These are phyloP conservation scores for Drosophila serrata DNA, from an alignment of 1,140 invertebrate species.

Conservation along the genomic window DNA sequence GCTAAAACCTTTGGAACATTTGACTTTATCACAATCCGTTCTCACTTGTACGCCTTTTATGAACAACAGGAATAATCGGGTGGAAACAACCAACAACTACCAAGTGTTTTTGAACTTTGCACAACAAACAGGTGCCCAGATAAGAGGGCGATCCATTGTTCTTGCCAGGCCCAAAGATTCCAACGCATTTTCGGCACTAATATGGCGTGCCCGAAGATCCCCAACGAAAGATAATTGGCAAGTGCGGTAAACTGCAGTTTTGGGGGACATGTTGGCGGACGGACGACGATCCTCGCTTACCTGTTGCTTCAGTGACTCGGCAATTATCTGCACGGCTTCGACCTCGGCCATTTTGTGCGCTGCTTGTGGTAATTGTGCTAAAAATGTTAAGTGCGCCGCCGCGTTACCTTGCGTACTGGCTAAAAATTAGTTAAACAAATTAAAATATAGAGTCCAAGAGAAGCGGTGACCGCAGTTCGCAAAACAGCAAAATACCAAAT, in stretches of 20 bases:
- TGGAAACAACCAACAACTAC: slow-evolving; percentile 49
- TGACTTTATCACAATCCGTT: slow-evolving; percentile 67
- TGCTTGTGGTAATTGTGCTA: slow-evolving; percentile 49
- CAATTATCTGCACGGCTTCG: slow-evolving; percentile 91
- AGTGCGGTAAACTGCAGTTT: slow-evolving; percentile 42
- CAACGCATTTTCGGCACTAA: slow-evolving; percentile 10
- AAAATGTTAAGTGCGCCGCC: slow-evolving; percentile 40
- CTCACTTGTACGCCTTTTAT: slow-evolving; percentile 36
- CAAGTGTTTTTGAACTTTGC: slow-evolving; percentile 77
- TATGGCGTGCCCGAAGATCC: background rate
- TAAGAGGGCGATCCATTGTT: slow-evolving; percentile 56
- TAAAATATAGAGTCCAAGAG: slow-evolving; percentile 11
- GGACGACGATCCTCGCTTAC: slow-evolving; percentile 85
- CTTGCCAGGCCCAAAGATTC: slow-evolving; percentile 17
- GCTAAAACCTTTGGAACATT: slow-evolving; percentile 66
- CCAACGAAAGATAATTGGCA: slow-evolving; percentile 2
- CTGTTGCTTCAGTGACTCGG: slow-evolving; percentile 91
- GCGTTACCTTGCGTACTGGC: slow-evolving; percentile 45
- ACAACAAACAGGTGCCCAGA: slow-evolving; percentile 77
- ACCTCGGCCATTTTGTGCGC: slow-evolving; percentile 87
- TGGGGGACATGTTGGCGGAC: slow-evolving; percentile 9
- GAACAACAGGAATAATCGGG: slow-evolving; percentile 44
- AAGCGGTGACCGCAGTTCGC: slow-evolving; percentile 15
- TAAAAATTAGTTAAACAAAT: slow-evolving; percentile 56
- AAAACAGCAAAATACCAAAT: slow-evolving; percentile 1